Conservation (phyloP, 2,113 vertebrate species). For the Eulemur rufifrons region DNA sequence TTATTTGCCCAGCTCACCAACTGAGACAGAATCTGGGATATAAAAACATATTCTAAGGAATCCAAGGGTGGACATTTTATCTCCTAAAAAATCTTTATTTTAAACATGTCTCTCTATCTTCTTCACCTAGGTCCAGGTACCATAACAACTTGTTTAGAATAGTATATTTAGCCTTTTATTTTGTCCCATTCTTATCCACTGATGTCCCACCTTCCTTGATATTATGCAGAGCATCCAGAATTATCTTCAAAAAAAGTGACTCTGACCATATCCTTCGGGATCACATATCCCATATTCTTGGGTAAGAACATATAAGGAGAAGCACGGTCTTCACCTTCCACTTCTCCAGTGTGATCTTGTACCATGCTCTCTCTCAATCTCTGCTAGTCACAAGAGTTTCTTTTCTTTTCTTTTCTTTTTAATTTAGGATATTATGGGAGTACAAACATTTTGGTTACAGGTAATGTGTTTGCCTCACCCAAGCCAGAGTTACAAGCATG, state of each 20-base stretch:
- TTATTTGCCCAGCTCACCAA: not conserved
- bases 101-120: not conserved
- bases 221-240: not conserved
- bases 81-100: not conserved
- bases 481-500: too few species aligned
- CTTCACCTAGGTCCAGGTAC: not conserved
- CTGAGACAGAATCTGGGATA: not conserved
- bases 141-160: not conserved
- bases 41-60: not conserved
- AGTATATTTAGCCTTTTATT: not conserved
- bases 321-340: not conserved
- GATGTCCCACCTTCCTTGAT: not conserved
- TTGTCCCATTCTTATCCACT: not conserved
- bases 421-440: too few species aligned
- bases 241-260: not conserved
- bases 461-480: too few species aligned
- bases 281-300: not conserved
- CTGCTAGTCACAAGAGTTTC: not conserved
- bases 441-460: too few species aligned
- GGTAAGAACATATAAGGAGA: not conserved
- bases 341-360: not conserved
- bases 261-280: not conserved
- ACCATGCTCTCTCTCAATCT: not conserved
- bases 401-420: too few species aligned
- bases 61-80: not conserved